phyloP scores from a whole-genome alignment of 2,797 vertebrate genomes.

The Gambelia wislizenii region DNA sequence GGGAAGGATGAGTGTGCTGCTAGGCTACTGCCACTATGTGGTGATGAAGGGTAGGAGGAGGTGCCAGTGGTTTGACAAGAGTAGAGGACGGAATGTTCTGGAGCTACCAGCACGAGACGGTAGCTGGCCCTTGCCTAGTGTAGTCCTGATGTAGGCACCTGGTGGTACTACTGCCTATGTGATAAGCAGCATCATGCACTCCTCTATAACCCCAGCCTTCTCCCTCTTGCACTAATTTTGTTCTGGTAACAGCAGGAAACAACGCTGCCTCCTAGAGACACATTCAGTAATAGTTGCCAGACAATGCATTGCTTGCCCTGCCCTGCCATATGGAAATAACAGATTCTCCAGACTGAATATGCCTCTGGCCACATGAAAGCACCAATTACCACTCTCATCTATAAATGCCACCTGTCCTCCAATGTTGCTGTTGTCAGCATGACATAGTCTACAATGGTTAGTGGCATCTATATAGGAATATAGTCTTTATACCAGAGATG shows the following conservation, averaged over 20 bases:
- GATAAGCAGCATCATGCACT: no score
- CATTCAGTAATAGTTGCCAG: neutral
- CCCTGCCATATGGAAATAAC: neutral
- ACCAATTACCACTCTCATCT: neutral
- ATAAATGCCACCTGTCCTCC: neutral
- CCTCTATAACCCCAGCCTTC: neutral
- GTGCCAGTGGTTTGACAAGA: neutral
- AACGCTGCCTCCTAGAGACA: neutral
- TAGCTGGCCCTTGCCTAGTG: neutral
- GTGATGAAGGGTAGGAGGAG: neutral
- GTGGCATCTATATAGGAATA: neutral
- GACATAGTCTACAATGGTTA: neutral
- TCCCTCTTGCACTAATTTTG: neutral
- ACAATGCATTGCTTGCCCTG: neutral
- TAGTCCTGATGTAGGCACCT: neutral
- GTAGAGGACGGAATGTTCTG: neutral
- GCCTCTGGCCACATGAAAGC: neutral
- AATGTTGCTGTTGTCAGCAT: neutral
- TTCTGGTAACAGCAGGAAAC: neutral
- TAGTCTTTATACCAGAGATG: neutral
- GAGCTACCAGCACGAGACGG: neutral
- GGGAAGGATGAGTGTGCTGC: neutral
- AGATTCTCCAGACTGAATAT: neutral
- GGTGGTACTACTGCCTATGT: no score
- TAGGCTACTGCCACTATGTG: neutral